Evolutionary conservation across 2,797 vertebrate genomes (phyloP), one percentile per base, ranked within the genome.

Genomic region (Acrossocheilus wenchowensis): DNA sequence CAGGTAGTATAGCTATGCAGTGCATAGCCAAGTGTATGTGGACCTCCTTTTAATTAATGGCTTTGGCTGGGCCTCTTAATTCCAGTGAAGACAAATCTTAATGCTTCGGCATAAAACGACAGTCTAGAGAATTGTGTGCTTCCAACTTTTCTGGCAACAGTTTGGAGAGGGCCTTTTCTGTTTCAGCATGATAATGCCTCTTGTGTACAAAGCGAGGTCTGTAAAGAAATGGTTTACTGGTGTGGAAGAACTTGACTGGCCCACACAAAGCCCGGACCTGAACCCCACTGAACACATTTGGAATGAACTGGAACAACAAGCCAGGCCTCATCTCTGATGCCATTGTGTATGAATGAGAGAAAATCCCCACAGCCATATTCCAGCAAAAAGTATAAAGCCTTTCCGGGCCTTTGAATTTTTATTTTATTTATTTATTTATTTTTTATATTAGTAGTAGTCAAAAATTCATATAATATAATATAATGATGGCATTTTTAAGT

Each of bases 131-230:
- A 48, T 81, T 34, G 41, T 34, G 41, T 48, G 78, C 62, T 81
- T 81, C 78, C 43, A 81, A 81, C 78, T 50, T 39, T 81, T 81
- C 12, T 66, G 60, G 43, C 43, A 81, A 81, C 39, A 50, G 26
- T 68, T 34, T 81, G 62, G 26, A 19, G 7, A 57, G 26, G n/a
- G 26, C 45, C 39, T 48, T 85, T 64, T 72, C 54, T 52, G 17
- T 34, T 82, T 34, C 69, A 84, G 62, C 17, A 81, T 48, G 62
- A 81, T 81, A 48, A 68, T 48, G n/a, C 60, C 57, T 19, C 62
- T 68, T 48, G 79, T 48, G 43, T 92, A 88, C 92, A 62, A 81
- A 82, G 73, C 86, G 68, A 88, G 83, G 23, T n/a, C 64, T 90
- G 60, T 50, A 30, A 36, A 74, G 81, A 48, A 57, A 68, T 87